Evolutionary conservation across 2,888 invertebrate genomes (phyloP), one percentile per base, ranked within the genome.

Genomic region (Allacma fusca): DNA sequence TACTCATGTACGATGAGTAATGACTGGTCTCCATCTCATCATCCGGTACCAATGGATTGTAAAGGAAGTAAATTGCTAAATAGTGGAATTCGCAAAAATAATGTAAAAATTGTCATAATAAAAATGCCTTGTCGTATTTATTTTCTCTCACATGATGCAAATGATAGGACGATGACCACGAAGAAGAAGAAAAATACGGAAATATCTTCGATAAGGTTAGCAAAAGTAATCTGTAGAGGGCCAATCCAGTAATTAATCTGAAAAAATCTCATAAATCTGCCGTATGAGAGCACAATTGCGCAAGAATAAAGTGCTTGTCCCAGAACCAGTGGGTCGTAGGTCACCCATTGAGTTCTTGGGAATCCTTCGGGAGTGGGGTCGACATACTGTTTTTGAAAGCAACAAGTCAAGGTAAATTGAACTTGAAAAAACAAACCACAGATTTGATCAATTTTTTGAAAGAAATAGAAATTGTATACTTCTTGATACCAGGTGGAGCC

Each of bases 141-240:
- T n/a, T n/a, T n/a, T n/a, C n/a, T n/a, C 50, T 40, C 24, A 69
- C 70, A 50, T 9, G 23, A 68, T 50, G 50, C 16, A n/a, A 50
- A 50, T 1, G 50, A 50, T 19, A 50, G 50, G 2, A 50, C 50
- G 43, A 91, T 88, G 65, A 92, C 89, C 1, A 88, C 84, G 28
- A 78, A 76, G 84, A 92, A 91, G 28, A 90, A 87, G 26, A 91
- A 86, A 85, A 91, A 92, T 83, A 90, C 90, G 26, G 88, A 88
- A 82, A 91, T 90, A 84, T 92, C 91, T n/a, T 89, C 88, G 40
- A 90, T 88, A 91, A 92, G 91, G 86, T 91, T 91, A 19, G 91
- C 91, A 62, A 92, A 86, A 0, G 91, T 82, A 7, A 85, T 85
- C 80, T 86, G 86, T 50, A 92, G 86, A 0, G 92, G 92, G 68